Percentiles rank a stretch among this genome's conserved stretches.
Evolutionary conservation across 2,888 invertebrate genomes (phyloP).

Genomic region (Syrphus vitripennis): DNA sequence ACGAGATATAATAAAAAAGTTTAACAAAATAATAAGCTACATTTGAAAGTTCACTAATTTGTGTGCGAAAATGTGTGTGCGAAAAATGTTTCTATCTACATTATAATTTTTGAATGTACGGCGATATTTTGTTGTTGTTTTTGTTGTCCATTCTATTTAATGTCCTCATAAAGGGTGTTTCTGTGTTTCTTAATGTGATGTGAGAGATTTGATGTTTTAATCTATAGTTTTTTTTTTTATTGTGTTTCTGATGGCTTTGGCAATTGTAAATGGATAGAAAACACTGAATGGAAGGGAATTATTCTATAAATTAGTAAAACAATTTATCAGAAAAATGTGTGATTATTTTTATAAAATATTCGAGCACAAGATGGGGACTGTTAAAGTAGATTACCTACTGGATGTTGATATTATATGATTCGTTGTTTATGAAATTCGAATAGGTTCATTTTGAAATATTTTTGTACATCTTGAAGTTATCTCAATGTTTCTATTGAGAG

Average conservation of each 20-base stretch:
- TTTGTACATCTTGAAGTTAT: too few species aligned
- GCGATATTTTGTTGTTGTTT: neutral
- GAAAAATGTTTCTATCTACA: neutral
- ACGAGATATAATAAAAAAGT: neutral
- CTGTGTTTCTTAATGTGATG: neutral
- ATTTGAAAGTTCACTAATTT: neutral
- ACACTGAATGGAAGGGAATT: too few species aligned
- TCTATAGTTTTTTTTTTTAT: neutral
- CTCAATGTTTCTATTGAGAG: too few species aligned
- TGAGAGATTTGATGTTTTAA: neutral
- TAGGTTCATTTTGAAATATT: too few species aligned
- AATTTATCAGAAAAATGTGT: too few species aligned
- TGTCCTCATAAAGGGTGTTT: neutral
- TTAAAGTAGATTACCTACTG: too few species aligned
- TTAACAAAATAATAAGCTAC: conserved; percentile 1
- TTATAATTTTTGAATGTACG: neutral
- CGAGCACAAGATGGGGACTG: too few species aligned
- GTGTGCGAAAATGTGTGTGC: neutral
- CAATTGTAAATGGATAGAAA: neutral
- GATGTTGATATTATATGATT: too few species aligned
- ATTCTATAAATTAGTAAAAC: too few species aligned
- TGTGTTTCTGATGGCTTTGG: neutral
- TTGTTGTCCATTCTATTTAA: neutral
- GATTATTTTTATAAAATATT: too few species aligned
- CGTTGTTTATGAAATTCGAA: too few species aligned